Conservation (phyloP, 2,888 invertebrate genomes). For the Drosophila quinaria region DNA sequence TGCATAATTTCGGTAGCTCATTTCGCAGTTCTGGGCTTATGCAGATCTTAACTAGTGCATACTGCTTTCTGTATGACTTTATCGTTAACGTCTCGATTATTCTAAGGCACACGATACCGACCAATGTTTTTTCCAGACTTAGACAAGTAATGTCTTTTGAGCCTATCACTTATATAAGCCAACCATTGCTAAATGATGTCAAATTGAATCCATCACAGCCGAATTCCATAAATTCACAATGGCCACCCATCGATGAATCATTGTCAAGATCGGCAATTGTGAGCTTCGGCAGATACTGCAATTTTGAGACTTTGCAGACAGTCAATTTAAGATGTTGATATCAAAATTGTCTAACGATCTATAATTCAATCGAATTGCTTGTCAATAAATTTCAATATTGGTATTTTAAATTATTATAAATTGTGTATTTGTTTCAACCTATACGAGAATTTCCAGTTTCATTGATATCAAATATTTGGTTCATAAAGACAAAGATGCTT, state of each 20-base stretch:
- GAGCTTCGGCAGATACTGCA: neutral
- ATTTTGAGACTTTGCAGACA: neutral
- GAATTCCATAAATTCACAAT: neutral
- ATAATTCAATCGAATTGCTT: neutral
- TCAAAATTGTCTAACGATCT: neutral
- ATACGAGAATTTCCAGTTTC: too few relatives aligned
- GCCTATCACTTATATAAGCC: neutral
- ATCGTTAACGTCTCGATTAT: neutral
- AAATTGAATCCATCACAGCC: neutral
- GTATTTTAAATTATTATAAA: too few relatives aligned
- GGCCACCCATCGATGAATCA: neutral
- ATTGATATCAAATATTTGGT: too few relatives aligned
- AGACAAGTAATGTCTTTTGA: neutral
- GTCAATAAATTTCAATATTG: neutral
- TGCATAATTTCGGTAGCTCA: neutral
- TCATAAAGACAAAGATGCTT: too few relatives aligned
- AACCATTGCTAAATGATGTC: neutral
- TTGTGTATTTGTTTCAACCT: too few relatives aligned
- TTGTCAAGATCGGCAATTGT: constrained; percentile 1
- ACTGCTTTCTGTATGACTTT: neutral
- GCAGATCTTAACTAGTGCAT: neutral
- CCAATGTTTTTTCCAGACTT: neutral
- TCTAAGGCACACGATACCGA: neutral
- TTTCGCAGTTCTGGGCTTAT: neutral
- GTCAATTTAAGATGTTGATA: neutral